Base-by-base conservation (phyloP, 2,113 vertebrate genomes). In the Cephalopholis sonnerati region DNA sequence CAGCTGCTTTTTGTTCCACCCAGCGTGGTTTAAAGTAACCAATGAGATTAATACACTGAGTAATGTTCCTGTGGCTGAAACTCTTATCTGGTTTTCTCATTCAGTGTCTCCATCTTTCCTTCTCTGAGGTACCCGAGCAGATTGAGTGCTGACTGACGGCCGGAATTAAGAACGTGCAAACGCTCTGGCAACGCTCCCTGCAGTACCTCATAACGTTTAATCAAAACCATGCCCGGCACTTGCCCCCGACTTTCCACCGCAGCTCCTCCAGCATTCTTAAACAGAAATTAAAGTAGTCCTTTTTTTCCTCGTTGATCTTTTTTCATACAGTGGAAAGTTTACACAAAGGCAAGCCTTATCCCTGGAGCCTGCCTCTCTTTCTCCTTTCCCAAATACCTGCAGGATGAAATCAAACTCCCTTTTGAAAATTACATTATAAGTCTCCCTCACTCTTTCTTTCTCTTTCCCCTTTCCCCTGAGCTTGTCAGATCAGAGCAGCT, bases 351-450 rank as follows among this genome's bases (percentile, higher is more conserved):
- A 66, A 65, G 72, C 73, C 66, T 87, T 76, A 79, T 86, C 79
- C 89, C 84, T 7, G 32, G 63, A 85, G 87, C 66, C 73, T 70
- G 48, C 73, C 68, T 79, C 68, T 10, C 79, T 70, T 61, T 44
- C 25, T 50, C 57, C 83, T 72, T 79, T 84, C 76, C 32, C 87
- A 92, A 90, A 93, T 93, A 91, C 89, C 91, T 93, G 84, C 79
- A 81, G 86, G 89, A 93, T 89, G 86, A 92, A 93, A 91, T 92
- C 92, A 87, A 93, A 86, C 80, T 53, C 85, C 69, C 72, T 55
- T 88, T 85, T 62, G 50, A 82, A 90, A 89, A 81, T 85, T 72
- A 62, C 69, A 73, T 87, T 88, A 63, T 66, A 71, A 64, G 74
- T 71, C 75, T 50, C 67, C 10, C 65, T 68, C 62, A 41, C 41